phyloP scores from a whole-genome alignment of 2,113 vertebrate species.

The Calidris pygmaea region DNA sequence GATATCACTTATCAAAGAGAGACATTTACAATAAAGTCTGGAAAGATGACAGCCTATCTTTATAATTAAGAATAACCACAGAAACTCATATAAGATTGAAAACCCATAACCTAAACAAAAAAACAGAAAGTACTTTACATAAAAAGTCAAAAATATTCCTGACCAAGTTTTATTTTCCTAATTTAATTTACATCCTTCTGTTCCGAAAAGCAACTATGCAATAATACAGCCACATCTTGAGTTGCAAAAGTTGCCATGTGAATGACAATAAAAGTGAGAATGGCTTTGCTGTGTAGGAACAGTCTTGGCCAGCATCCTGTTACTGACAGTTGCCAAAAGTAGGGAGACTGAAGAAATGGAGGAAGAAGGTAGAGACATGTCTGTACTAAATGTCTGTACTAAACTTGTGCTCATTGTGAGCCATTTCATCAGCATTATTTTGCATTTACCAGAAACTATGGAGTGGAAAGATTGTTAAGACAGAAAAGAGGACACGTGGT shows the following conservation, averaged over 20 bases:
- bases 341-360: neutral
- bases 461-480: neutral
- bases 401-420: fast-evolving
- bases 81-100: neutral
- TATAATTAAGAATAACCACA: neutral
- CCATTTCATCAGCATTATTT: neutral
- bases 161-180: neutral
- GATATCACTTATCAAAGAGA: constrained; percentile 39
- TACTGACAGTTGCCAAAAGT: neutral
- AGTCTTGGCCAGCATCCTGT: neutral
- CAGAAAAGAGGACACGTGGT: neutral
- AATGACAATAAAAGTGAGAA: neutral
- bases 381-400: neutral
- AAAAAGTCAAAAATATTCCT: neutral
- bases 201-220: neutral
- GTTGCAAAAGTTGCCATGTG: neutral
- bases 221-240: fast-evolving
- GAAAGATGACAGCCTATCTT: neutral
- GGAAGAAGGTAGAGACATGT: neutral
- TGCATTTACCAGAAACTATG: neutral
- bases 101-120: neutral
- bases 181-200: neutral
- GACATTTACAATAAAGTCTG: neutral
- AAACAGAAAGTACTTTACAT: neutral
- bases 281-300: neutral